A percentile compares a stretch with the other conserved stretches of the same genome.
Evolutionary conservation across 2,888 invertebrate species (phyloP).

Genomic region (Acleris holmiana): DNA sequence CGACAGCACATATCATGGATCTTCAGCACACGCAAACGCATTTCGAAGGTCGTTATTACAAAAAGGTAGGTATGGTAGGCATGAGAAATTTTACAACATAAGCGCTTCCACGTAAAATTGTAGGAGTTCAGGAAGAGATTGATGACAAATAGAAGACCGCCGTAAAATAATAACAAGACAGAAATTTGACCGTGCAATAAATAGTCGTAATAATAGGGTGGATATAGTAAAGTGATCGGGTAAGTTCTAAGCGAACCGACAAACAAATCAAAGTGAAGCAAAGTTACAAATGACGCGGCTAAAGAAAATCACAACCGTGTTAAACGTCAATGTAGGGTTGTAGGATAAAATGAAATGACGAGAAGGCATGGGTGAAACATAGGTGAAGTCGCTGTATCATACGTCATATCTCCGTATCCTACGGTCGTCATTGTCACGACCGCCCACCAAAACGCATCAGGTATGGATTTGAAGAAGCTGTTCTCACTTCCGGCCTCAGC

Average conservation of each 20-base stretch:
- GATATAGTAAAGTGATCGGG: constrained; percentile 62
- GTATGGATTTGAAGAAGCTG: constrained; percentile 99
- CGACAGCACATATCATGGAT: constrained; percentile 51
- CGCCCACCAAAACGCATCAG: constrained; percentile 99
- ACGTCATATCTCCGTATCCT: constrained; percentile 99
- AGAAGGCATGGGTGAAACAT: constrained; percentile 74
- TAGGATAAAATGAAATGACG: constrained; percentile 74
- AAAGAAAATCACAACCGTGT: constrained; percentile 71
- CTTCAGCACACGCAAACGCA: constrained; percentile 13
- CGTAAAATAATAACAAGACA: constrained; percentile 57
- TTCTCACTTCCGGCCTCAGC: constrained; percentile 99
- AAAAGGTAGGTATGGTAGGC: not conserved
- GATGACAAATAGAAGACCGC: constrained; percentile 54
- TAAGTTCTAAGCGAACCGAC: constrained; percentile 72
- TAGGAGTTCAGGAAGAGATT: constrained; percentile 60
- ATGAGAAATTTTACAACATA: constrained; percentile 61
- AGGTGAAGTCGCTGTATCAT: constrained; percentile 85
- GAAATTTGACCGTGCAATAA: constrained; percentile 66
- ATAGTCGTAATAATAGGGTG: constrained; percentile 54
- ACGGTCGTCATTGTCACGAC: constrained; percentile 99
- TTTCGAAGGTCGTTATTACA: constrained; percentile 22
- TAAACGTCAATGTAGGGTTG: constrained; percentile 69
- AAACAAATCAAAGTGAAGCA: constrained; percentile 71
- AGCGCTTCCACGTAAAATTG: constrained; percentile 77
- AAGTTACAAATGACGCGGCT: constrained; percentile 69